A percentile compares a stretch with the other conserved stretches of the same genome.
Conservation (phyloP, 1,140 invertebrate species). For the Aphidius ervi region DNA sequence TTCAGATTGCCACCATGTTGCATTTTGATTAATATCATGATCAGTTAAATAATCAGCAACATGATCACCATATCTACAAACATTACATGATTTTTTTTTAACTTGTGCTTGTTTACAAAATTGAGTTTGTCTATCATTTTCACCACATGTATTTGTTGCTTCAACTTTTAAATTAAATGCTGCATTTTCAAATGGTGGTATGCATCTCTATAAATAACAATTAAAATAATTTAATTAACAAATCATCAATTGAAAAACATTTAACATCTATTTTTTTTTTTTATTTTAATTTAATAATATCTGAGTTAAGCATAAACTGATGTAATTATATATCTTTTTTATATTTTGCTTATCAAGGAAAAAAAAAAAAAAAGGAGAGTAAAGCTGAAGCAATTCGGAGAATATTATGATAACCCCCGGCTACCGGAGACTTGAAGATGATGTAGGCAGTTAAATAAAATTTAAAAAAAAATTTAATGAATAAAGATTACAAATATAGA, state of each 20-base stretch:
- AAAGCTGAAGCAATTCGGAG: slow-evolving; percentile 17
- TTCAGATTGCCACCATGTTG: slow-evolving; percentile 98
- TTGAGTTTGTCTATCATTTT: slow-evolving; percentile 64
- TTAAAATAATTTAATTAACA: no score
- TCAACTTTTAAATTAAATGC: slow-evolving; percentile 85
- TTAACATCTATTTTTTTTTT: neutral
- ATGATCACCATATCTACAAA: slow-evolving; percentile 61
- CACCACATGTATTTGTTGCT: slow-evolving; percentile 92
- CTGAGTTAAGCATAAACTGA: neutral
- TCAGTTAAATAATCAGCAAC: slow-evolving; percentile 84
- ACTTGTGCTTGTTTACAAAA: slow-evolving; percentile 88
- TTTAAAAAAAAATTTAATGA: neutral
- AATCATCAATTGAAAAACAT: slow-evolving; percentile 1
- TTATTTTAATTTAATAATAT: neutral
- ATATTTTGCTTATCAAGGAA: slow-evolving; percentile 15
- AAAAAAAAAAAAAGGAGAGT: neutral
- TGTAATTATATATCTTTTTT: slow-evolving; percentile 6
- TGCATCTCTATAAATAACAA: slow-evolving; percentile 71
- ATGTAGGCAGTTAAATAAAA: neutral
- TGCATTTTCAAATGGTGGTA: slow-evolving; percentile 94
- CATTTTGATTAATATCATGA: slow-evolving; percentile 79
- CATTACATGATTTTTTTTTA: slow-evolving; percentile 54
- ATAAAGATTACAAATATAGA: slow-evolving; percentile 1
- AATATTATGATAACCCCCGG: slow-evolving; percentile 17
- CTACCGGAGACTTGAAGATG: slow-evolving; percentile 1